A percentile compares a stretch with the other conserved stretches of the same genome.
Conservation (phyloP, 2,113 vertebrate species). For the Entomyzon cyanotis region DNA sequence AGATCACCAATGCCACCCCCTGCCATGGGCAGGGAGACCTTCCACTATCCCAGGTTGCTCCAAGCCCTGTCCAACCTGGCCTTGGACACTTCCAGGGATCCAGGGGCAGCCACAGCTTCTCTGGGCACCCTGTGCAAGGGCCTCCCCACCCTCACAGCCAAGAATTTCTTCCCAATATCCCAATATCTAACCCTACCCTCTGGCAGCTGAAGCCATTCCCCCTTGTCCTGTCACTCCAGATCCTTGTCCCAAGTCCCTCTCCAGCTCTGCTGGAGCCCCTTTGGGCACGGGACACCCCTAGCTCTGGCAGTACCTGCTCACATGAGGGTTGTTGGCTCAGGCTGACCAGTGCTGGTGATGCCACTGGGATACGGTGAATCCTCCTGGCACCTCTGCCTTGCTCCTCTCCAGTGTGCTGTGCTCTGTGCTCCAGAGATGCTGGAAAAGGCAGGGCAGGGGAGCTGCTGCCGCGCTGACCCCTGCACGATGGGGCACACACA, state of each 20-base stretch:
- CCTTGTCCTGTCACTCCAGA: neutral
- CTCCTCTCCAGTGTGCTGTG: neutral
- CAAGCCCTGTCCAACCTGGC: neutral
- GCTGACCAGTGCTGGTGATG: neutral
- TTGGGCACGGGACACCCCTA: neutral
- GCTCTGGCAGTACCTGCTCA: rapidly evolving
- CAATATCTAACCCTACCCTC: neutral
- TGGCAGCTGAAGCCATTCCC: neutral
- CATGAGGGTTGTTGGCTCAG: rapidly evolving
- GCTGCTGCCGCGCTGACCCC: neutral
- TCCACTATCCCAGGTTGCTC: rapidly evolving
- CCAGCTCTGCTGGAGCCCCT: neutral
- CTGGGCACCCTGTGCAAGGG: neutral
- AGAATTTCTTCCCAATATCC: neutral
- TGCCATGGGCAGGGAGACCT: neutral
- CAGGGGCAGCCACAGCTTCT: neutral
- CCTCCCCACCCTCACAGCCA: rapidly evolving
- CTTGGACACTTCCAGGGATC: neutral
- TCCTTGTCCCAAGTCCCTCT: neutral
- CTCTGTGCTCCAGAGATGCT: neutral
- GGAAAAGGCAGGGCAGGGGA: neutral
- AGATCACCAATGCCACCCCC: neutral
- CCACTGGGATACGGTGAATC: neutral
- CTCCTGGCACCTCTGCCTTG: neutral
- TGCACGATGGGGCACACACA: rapidly evolving